Percentiles rank a stretch among this genome's conserved stretches.
phyloP scores from a whole-genome alignment of 2,888 invertebrate species.

The Acleris cristana region DNA sequence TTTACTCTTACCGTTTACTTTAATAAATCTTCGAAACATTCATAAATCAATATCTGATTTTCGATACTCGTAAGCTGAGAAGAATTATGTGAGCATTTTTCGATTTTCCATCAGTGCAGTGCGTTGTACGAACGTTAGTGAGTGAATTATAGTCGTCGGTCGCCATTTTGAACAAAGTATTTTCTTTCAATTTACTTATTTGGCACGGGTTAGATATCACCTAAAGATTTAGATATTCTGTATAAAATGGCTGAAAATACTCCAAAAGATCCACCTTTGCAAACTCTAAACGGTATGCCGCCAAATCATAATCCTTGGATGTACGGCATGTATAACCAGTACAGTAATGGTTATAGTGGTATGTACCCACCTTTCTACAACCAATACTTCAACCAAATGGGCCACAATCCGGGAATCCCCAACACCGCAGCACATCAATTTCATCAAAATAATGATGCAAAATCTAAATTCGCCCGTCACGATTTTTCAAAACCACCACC shows the following conservation, averaged over 20 bases:
- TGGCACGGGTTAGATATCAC: slow-evolving; percentile 31
- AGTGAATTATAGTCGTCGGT: slow-evolving; percentile 32
- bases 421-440: slow-evolving; percentile 61
- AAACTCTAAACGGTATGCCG: slow-evolving; percentile 75
- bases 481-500: slow-evolving; percentile 58
- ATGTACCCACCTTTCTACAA: slow-evolving; percentile 80
- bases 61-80: no score
- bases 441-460: slow-evolving; percentile 63
- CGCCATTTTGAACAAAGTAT: slow-evolving; percentile 58
- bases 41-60: no score
- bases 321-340: slow-evolving; percentile 71
- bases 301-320: slow-evolving; percentile 75
- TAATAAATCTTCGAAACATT: no score
- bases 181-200: not conserved
- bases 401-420: slow-evolving; percentile 58
- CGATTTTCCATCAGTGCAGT: no score
- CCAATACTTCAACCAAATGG: slow-evolving; percentile 76
- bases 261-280: slow-evolving; percentile 74
- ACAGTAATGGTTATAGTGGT: slow-evolving; percentile 69
- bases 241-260: slow-evolving; percentile 69
- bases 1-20: no score
- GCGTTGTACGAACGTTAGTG: no score
- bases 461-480: slow-evolving; percentile 57
- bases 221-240: slow-evolving; percentile 24
- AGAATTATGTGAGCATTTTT: no score